Evolutionary conservation across 2,888 invertebrate species (phyloP), one percentile per base, ranked within the genome.

Genomic region (Phengaris arion): DNA sequence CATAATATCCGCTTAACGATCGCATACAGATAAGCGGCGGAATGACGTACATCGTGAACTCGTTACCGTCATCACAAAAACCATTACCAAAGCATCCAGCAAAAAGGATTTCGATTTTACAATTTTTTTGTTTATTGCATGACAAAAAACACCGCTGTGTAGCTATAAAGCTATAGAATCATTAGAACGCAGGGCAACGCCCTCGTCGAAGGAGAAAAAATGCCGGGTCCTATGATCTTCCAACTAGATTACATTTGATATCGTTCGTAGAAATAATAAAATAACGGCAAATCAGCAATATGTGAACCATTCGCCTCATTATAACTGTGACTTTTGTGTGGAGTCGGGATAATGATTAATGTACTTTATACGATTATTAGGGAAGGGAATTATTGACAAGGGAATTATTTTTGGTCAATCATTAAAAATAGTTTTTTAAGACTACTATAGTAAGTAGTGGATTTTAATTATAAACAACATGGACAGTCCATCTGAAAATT

Each of bases 181-280:
- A 12, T 52, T 52, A 52, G 35, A 64, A 35, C 35, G 12, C 64
- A 45, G 64, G 35, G 64, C 64, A 64, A 45, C 35, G 64, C 35
- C 64, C 35, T 12, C 35, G 64, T 22, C 6, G 59, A 22, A 59
- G 64, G 12, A 48, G 48, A 48, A 48, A 13, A 64, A 6, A 64
- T 5, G 13, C n/a, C n/a, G 35, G 6, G 64, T 35, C 12, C 45
- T 35, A 64, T 64, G 35, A 64, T 13, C 6, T 64, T 64, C 35
- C 64, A 64, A 35, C 64, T 64, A 64, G 64, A 64, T 64, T 35
- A 35, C 64, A 64, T 64, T 64, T 64, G 64, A 64, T 59, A 59
- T 59, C 7, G n/a, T n/a, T 13, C n/a, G 6, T 3, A 22, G 13
- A 45, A 64, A 64, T 2, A 52, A 12, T 13, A 64, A 64, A 64